Evolutionary conservation across 2,888 invertebrate genomes (phyloP).

Genomic region (Drosophila pegasa): DNA sequence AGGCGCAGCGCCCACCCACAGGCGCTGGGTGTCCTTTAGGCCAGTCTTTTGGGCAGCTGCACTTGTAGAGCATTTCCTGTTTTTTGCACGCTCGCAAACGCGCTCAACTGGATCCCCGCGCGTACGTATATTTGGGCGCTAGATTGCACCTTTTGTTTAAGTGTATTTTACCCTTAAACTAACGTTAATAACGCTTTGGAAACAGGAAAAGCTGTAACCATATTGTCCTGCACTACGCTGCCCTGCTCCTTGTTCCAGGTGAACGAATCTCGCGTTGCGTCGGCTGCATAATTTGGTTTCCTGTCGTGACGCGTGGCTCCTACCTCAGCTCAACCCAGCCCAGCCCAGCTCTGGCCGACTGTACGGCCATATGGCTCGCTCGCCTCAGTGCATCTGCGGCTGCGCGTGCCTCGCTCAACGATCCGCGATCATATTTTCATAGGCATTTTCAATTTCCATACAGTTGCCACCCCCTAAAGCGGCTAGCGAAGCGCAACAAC

Average conservation of each 20-base stretch:
- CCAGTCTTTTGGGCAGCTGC: constrained; percentile 57
- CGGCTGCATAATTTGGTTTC: constrained; percentile 69
- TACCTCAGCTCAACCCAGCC: too few species aligned
- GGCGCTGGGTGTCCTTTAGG: constrained; percentile 5
- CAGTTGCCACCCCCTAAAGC: constrained; percentile 42
- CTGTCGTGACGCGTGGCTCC: constrained; percentile 73
- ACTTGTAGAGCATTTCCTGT: constrained; percentile 77
- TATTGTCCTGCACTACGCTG: constrained; percentile 56
- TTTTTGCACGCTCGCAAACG: constrained; percentile 74
- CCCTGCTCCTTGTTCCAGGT: constrained; percentile 65
- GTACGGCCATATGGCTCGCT: constrained; percentile 67
- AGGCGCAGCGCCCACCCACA: constrained; percentile 23
- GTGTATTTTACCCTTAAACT: constrained; percentile 53
- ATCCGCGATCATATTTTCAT: constrained; percentile 47
- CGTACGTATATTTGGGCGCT: neutral
- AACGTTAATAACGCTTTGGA: constrained; percentile 62
- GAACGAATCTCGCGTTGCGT: constrained; percentile 63
- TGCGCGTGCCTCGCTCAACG: constrained; percentile 67
- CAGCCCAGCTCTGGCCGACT: constrained; percentile 6
- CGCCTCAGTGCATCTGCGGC: constrained; percentile 69
- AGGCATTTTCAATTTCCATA: constrained; percentile 20
- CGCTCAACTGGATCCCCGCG: constrained; percentile 75
- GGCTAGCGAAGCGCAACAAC: constrained; percentile 76
- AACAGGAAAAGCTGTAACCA: constrained; percentile 74
- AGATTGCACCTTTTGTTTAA: constrained; percentile 62